Evolutionary conservation across 2,888 invertebrate genomes (phyloP), one percentile per base, ranked within the genome.

Genomic region (Erannis defoliaria): DNA sequence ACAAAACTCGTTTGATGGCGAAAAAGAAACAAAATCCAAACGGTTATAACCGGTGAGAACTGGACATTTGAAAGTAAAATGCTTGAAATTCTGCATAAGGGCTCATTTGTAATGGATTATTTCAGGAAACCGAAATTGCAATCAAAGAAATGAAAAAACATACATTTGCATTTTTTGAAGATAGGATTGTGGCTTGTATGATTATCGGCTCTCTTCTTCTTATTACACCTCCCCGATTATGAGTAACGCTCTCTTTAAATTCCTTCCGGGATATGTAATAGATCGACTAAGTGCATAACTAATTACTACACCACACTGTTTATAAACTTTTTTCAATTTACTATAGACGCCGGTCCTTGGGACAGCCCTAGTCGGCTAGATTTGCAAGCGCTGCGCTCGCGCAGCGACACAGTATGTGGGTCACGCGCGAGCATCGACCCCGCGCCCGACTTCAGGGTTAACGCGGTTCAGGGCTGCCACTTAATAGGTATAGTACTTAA

Each of bases 391-490:
- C 74, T 81, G 81, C 78, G 75, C 56, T 61, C 67, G 70, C 67
- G 70, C 81, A 76, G 78, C 85, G 81, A 79, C 81, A 83, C 79
- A 81, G 85, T 85, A 92, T 88, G 89, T 93, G 75, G 93, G 91
- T 81, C 88, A 86, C 72, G 81, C 75, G 86, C 86, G 93, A 79
- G 78, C 91, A 80, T 86, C 84, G 91, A 92, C 89, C 90, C 86
- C 85, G 58, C 88, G 89, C 76, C 85, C 89, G 88, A 81, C 88
- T 88, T 91, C 93, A 93, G 89, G 93, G 93, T 90, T 91, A 92
- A 80, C 73, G 18, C 77, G 68, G 66, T 70, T 66, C 76, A 78
- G 77, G 72, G 78, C 61, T 77, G 64, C 35, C 60, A 68, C 56
- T 59, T 59, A 23, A 33, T 5, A 19, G 21, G 31, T 38, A 37